A percentile compares a stretch with the other conserved stretches of the same genome.
These are phyloP conservation scores for Disparrhopalites patrizii DNA, from an alignment of 2,888 invertebrate genomes.

Conservation along the genomic window DNA sequence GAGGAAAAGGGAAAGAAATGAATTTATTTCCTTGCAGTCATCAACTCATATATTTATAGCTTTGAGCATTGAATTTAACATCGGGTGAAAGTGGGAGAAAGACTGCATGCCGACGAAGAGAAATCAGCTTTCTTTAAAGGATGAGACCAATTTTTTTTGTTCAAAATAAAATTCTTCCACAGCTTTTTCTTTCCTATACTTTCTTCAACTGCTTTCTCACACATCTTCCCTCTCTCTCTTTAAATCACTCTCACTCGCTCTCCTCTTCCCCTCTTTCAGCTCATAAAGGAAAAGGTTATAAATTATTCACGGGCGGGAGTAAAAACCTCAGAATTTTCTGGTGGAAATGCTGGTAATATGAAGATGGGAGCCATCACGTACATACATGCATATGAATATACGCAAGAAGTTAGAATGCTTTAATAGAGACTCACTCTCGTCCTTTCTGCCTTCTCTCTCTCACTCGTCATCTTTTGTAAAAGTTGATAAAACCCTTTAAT, in stretches of 20 bases:
- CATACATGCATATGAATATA: background rate
- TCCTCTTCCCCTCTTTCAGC: background rate
- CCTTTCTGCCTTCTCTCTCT: background rate
- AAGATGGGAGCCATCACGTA: background rate
- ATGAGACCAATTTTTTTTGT: background rate
- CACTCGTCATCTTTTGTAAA: too few species aligned
- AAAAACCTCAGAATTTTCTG: too few species aligned
- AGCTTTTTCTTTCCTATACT: too few species aligned
- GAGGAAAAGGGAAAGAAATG: background rate
- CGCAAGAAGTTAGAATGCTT: too few species aligned
- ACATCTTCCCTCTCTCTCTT: background rate
- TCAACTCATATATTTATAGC: too few species aligned
- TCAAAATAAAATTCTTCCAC: background rate
- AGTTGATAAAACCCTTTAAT: too few species aligned
- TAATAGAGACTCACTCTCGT: background rate
- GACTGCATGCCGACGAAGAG: background rate
- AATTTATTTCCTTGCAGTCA: background rate
- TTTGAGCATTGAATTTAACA: too few species aligned
- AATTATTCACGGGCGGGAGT: too few species aligned
- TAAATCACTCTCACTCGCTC: background rate
- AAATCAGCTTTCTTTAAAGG: too few species aligned
- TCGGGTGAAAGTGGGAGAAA: too few species aligned
- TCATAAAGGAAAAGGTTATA: too few species aligned
- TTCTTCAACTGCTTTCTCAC: background rate
- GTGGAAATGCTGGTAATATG: too few species aligned